Percentiles rank a stretch among this genome's conserved stretches.
These are phyloP conservation scores for Clivina fossor DNA, from an alignment of 2,888 invertebrate species.

Conservation along the genomic window DNA sequence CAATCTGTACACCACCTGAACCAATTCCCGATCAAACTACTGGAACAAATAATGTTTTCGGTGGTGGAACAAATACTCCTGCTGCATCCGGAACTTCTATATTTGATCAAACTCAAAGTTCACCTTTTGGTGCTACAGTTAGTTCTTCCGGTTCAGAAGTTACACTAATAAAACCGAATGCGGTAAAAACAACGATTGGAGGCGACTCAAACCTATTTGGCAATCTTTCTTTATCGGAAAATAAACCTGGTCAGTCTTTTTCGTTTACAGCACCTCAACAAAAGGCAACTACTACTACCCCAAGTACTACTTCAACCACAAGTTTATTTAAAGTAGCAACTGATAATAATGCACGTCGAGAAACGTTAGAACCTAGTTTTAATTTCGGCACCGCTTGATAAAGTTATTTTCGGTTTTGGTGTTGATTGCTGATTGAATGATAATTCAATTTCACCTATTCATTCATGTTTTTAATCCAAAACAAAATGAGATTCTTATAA, in stretches of 20 bases:
- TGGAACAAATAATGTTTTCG: slow-evolving; percentile 39
- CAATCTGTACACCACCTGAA: slow-evolving; percentile 64
- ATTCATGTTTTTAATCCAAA: no score
- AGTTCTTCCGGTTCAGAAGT: no score
- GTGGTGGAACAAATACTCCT: no score
- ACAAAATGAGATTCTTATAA: no score
- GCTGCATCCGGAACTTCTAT: no score
- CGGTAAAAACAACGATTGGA: slow-evolving; percentile 2
- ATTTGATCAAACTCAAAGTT: no score
- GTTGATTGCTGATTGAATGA: no score
- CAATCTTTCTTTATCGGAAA: neutral
- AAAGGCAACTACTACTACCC: no score
- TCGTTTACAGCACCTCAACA: slow-evolving; percentile 8
- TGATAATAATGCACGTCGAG: slow-evolving; percentile 6
- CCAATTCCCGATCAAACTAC: slow-evolving; percentile 51
- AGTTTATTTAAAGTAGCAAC: slow-evolving; percentile 8
- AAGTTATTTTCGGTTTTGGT: no score
- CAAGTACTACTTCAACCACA: no score
- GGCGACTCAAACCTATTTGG: neutral
- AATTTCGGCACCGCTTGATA: slow-evolving; percentile 18
- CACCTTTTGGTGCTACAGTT: no score
- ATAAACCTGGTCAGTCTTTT: slow-evolving; percentile 2
- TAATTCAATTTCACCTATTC: no score
- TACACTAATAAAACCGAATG: slow-evolving; percentile 5
- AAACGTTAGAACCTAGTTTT: slow-evolving; percentile 18